Evolutionary conservation across 1,140 invertebrate species (phyloP), one percentile per base, ranked within the genome.

Genomic region (Paraescarpia echinospica): DNA sequence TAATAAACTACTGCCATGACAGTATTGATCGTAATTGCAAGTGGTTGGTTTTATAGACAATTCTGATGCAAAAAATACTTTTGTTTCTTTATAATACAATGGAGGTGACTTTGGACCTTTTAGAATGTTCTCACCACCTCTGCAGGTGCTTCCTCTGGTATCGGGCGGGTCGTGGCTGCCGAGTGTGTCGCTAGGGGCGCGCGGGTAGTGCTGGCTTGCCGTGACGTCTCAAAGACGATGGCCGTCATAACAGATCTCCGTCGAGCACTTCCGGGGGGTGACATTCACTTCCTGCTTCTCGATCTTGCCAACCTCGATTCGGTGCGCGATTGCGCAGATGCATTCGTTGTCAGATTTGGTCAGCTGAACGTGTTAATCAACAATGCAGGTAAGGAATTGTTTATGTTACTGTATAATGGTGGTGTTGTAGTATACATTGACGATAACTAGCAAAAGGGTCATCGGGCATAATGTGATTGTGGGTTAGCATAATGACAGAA

Each of bases 111-210:
- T 33, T 33, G 31, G 48, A 27, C 27, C 5, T 77, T 8, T 77
- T 41, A 6, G 4, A 41, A 12, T 77, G 0, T 77, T 77, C 18
- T 27, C 18, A 27, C 22, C 27, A 77, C 59, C 14, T 77, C 93
- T 92, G 34, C 93, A 96, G 96, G 96, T 33, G 95, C 94, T 35
- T 96, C 95, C 91, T 94, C 94, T 14, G 96, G 96, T 14, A 92
- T 96, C 5, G 96, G 96, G 0, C 94, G 94, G 89, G 94, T 95
- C 0, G 95, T 95, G 12, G 95, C 95, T 4, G 93, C 93, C 8
- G 95, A 96, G 77, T 93, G 96, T 34, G 95, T 95, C n/a, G 94
- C 93, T 92, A 93, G 95, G 92, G 95, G 95, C 0, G 95, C 95
- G 1, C 93, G 94, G 31, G 94, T 96, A 31, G 93, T 96, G 31